phyloP scores from a whole-genome alignment of 2,888 invertebrate species.

The Heliconius ethilla region DNA sequence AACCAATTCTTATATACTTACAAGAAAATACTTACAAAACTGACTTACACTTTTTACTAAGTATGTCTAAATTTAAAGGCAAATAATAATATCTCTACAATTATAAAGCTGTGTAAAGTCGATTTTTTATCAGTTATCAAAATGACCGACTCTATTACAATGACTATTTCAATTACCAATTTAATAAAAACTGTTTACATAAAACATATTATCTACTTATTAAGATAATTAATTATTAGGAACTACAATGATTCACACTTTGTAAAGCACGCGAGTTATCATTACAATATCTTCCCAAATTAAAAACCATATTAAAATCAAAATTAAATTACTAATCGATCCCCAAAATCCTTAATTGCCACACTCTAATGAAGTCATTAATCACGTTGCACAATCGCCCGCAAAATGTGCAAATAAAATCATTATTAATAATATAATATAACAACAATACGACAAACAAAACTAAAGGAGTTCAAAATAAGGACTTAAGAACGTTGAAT shows the following conservation, averaged over 20 bases:
- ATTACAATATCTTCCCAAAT: not conserved
- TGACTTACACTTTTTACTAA: no score
- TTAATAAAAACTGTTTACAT: constrained; percentile 26
- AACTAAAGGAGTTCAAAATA: constrained; percentile 33
- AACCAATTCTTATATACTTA: no score
- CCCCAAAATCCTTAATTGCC: constrained; percentile 19
- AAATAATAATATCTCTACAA: not conserved
- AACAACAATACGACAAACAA: constrained; percentile 29
- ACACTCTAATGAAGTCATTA: constrained; percentile 47
- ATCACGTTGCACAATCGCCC: constrained; percentile 58
- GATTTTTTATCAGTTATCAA: not conserved
- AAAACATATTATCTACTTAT: constrained; percentile 18
- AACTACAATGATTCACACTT: constrained; percentile 14
- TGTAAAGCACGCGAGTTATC: constrained; percentile 6
- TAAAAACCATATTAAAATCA: not conserved
- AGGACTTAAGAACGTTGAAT: constrained; percentile 43
- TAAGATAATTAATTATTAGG: not conserved
- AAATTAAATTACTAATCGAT: constrained; percentile 12
- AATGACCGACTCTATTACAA: not conserved
- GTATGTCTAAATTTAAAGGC: no score
- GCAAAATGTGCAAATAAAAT: constrained; percentile 56
- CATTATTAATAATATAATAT: constrained; percentile 51
- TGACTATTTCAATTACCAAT: not conserved
- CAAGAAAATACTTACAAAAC: no score
- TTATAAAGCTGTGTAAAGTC: not conserved